These are phyloP conservation scores for Mimas tiliae DNA, from an alignment of 2,888 invertebrate species.

Conservation along the genomic window DNA sequence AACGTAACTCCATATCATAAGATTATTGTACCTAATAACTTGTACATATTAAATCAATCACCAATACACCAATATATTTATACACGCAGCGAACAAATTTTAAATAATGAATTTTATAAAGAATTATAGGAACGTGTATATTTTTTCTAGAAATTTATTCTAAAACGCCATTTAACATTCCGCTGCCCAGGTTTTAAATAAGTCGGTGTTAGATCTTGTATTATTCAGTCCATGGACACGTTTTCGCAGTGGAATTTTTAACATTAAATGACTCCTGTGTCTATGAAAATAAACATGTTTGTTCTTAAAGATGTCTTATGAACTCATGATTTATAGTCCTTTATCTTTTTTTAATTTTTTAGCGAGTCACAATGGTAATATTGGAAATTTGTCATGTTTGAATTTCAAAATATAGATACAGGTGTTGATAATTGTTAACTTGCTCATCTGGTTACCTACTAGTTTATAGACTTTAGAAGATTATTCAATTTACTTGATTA, in stretches of 20 bases:
- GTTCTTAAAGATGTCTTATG: not conserved
- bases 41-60: conserved; percentile 65
- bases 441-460: conserved; percentile 48
- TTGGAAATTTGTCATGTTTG: not conserved
- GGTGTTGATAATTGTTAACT: conserved; percentile 42
- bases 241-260: not conserved
- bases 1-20: conserved; percentile 75
- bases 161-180: conserved; percentile 31
- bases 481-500: conserved; percentile 42
- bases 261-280: not conserved
- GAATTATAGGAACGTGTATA: conserved; percentile 27
- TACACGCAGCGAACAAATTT: conserved; percentile 51
- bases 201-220: conserved; percentile 8
- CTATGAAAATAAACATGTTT: not conserved
- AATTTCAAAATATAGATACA: conserved; percentile 31
- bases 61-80: conserved; percentile 54
- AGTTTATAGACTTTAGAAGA: conserved; percentile 41
- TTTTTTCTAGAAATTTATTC: conserved; percentile 39
- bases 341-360: too few relatives aligned
- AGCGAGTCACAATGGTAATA: too few relatives aligned
- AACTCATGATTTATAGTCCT: not conserved
- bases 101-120: conserved; percentile 35
- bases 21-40: conserved; percentile 63
- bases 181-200: conserved; percentile 21
- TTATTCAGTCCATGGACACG: conserved; percentile 13